These are phyloP conservation scores for Pelusios castaneus DNA, from an alignment of 2,113 vertebrate genomes.

Conservation along the genomic window DNA sequence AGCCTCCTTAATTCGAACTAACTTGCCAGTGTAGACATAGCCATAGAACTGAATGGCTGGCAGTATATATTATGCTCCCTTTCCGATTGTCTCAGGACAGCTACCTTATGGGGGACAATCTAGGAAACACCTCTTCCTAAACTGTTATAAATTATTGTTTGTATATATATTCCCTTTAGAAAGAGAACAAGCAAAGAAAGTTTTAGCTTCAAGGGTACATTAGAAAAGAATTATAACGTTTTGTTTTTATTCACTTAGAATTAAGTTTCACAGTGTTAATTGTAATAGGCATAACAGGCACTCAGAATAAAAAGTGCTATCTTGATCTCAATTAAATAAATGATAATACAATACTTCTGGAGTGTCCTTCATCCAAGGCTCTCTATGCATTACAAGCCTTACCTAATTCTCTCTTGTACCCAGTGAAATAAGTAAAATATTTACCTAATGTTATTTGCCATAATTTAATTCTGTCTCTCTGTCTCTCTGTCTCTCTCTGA, in stretches of 20 bases:
- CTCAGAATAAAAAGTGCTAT: background rate
- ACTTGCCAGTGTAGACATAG: too few species aligned
- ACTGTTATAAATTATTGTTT: background rate
- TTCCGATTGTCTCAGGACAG: background rate
- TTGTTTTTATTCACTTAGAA: background rate
- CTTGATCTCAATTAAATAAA: background rate
- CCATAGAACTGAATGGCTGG: background rate
- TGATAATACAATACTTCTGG: background rate
- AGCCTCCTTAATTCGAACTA: too few species aligned
- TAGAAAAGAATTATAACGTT: background rate
- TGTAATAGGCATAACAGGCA: background rate
- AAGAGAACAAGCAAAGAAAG: background rate
- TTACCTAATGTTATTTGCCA: background rate
- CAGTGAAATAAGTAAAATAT: background rate
- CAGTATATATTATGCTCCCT: background rate
- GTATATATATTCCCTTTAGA: background rate
- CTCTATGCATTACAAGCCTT: background rate
- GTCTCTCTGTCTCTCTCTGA: too few species aligned
- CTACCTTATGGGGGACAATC: background rate
- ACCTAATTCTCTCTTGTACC: background rate
- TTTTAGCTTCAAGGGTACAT: background rate
- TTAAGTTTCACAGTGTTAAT: background rate
- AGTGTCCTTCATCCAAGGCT: background rate
- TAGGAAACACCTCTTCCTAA: background rate
- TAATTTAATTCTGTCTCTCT: background rate